A percentile compares a stretch with the other conserved stretches of the same genome.
Evolutionary conservation across 2,797 vertebrate genomes (phyloP).

Genomic region (Champsocephalus gunnari): DNA sequence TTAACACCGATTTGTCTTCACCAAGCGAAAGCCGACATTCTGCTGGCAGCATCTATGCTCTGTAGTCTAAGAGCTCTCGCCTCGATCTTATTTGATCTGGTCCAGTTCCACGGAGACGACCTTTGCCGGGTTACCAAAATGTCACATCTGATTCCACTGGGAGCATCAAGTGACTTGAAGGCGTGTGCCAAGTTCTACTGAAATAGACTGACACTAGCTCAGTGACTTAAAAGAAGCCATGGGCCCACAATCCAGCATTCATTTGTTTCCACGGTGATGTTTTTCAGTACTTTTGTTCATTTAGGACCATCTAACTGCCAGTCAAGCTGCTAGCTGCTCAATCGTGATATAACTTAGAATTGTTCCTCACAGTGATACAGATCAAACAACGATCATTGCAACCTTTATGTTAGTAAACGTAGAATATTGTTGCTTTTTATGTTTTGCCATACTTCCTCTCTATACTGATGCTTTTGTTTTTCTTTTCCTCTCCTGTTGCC

Average conservation of each 20-base stretch:
- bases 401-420: not conserved
- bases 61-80: slow-evolving; percentile 14
- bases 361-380: not conserved
- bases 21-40: slow-evolving; percentile 39
- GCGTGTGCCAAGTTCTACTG: slow-evolving; percentile 37
- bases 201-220: slow-evolving; percentile 43
- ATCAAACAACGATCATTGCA: not conserved
- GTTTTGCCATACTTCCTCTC: not conserved
- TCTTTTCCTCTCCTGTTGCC: slow-evolving; percentile 8
- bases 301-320: slow-evolving; percentile 1
- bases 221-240: slow-evolving; percentile 27
- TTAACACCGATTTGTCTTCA: slow-evolving; percentile 23
- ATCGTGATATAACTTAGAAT: not conserved
- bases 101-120: slow-evolving; percentile 56
- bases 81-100: slow-evolving; percentile 64
- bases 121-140: slow-evolving; percentile 76
- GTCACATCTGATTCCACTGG: slow-evolving; percentile 72
- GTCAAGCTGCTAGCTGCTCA: not conserved
- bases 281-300: not conserved
- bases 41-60: slow-evolving; percentile 32
- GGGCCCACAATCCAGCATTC: not conserved
- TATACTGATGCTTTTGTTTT: not conserved
- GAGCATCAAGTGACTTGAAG: slow-evolving; percentile 60
- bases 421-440: not conserved
- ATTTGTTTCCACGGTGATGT: not conserved